Conservation (phyloP, 2,888 invertebrate species). For the Stenoptilia bipunctidactyla region DNA sequence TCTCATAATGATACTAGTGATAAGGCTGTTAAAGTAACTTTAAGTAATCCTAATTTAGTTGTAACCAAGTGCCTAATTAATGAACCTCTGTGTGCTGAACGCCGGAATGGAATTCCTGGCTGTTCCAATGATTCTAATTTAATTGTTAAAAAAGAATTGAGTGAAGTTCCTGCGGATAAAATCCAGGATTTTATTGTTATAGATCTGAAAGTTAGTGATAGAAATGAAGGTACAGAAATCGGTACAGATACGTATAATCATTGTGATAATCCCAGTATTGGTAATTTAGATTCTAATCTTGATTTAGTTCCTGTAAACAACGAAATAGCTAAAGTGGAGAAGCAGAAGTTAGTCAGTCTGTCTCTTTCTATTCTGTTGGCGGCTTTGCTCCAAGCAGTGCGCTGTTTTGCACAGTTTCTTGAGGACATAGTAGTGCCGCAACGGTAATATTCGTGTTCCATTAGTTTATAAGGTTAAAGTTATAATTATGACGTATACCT, state of each 20-base stretch:
- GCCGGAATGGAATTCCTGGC: conserved; percentile 61
- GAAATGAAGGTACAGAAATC: conserved; percentile 28
- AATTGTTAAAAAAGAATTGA: conserved; percentile 30
- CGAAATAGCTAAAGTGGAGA: conserved; percentile 52
- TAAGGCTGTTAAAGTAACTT: neutral
- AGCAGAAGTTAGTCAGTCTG: conserved; percentile 69
- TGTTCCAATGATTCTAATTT: conserved; percentile 47
- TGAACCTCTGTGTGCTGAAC: conserved; percentile 41
- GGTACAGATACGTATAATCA: conserved; percentile 41
- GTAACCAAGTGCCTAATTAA: conserved; percentile 60
- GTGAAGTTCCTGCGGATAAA: conserved; percentile 21
- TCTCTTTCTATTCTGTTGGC: conserved; percentile 73
- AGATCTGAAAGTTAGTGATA: conserved; percentile 51
- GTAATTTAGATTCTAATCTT: conserved; percentile 37
- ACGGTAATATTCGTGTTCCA: conserved; percentile 46
- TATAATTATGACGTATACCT: conserved; percentile 23
- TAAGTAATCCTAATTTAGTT: conserved; percentile 24
- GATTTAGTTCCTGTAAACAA: conserved; percentile 63
- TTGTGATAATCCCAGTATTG: conserved; percentile 45
- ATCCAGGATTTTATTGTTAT: conserved; percentile 53
- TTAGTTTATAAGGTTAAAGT: conserved; percentile 22
- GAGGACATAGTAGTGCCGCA: conserved; percentile 70
- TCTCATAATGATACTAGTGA: neutral
- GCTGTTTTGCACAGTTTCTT: conserved; percentile 73
- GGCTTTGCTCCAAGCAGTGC: conserved; percentile 73